Evolutionary conservation across 2,113 vertebrate genomes (phyloP).

Genomic region (Entomyzon cyanotis): DNA sequence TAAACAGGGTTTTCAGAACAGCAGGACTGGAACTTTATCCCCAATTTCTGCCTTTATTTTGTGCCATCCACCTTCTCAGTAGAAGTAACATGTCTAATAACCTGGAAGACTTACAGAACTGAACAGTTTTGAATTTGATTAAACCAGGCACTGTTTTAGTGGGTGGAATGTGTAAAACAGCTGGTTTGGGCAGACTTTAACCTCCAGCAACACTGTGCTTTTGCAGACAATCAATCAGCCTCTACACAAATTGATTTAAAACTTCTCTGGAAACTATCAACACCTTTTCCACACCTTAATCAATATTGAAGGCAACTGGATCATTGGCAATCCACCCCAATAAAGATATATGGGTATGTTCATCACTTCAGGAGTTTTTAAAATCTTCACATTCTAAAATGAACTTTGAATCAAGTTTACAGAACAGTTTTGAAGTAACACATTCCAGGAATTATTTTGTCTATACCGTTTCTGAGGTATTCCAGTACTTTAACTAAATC

Average conservation of each 20-base stretch:
- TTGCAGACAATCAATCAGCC: conserved; percentile 45
- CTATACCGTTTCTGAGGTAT: background rate
- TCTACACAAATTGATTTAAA: conserved; percentile 49
- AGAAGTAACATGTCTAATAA: background rate
- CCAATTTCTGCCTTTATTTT: background rate
- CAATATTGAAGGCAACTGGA: conserved; percentile 16
- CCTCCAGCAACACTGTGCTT: background rate
- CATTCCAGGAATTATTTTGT: conserved; percentile 2
- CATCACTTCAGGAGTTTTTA: background rate
- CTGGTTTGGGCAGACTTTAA: conserved; percentile 9
- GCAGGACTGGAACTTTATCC: background rate
- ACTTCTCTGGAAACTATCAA: conserved; percentile 39
- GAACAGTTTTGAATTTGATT: conserved; percentile 19
- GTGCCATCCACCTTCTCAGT: background rate
- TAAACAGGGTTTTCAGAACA: background rate
- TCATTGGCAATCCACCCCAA: conserved; percentile 3
- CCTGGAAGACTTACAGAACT: background rate
- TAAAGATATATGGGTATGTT: background rate
- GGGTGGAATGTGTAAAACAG: conserved; percentile 4
- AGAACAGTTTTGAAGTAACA: conserved; percentile 20
- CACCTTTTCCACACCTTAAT: conserved; percentile 46
- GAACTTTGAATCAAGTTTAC: background rate
- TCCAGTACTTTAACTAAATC: conserved; percentile 15
- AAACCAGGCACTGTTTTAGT: background rate
- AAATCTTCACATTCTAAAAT: background rate